Conservation (phyloP, 2,113 vertebrate genomes). For the Chaetura pelagica region DNA sequence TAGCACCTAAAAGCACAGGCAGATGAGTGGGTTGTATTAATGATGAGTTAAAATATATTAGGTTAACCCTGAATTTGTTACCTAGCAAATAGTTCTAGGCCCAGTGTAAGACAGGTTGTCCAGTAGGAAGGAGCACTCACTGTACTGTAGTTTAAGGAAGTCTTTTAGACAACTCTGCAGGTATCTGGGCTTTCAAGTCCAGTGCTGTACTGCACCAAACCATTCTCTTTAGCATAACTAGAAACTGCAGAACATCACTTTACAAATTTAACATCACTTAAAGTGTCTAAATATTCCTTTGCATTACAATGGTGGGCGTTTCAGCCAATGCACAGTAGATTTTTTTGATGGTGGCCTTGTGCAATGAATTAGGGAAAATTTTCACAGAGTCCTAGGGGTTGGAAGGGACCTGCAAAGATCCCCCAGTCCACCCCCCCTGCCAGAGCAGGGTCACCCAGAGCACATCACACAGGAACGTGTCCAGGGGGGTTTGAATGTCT, state of each 20-base stretch:
- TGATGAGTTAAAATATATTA: slow-evolving; percentile 5
- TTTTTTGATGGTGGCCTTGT: neutral
- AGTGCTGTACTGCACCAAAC: fast-evolving
- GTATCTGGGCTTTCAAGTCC: neutral
- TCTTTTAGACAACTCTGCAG: neutral
- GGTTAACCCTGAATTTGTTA: neutral
- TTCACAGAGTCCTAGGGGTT: neutral
- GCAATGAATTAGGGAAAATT: neutral
- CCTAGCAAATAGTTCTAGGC: neutral
- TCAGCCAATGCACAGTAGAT: neutral
- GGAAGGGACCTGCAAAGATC: too few relatives aligned
- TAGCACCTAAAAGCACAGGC: neutral
- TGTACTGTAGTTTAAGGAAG: neutral
- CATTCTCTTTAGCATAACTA: neutral
- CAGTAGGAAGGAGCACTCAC: neutral
- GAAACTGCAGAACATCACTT: neutral
- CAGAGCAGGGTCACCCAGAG: too few relatives aligned
- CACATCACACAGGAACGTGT: too few relatives aligned
- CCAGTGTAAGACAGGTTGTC: neutral
- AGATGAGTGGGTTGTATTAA: slow-evolving; percentile 2
- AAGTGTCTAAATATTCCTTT: neutral
- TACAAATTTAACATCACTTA: neutral
- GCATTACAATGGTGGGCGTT: neutral
- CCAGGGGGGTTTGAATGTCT: too few relatives aligned
- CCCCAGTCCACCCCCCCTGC: too few relatives aligned